These are phyloP conservation scores for Mormyrops boulengeri DNA, from an alignment of 2,797 vertebrate genomes.

Conservation along the genomic window DNA sequence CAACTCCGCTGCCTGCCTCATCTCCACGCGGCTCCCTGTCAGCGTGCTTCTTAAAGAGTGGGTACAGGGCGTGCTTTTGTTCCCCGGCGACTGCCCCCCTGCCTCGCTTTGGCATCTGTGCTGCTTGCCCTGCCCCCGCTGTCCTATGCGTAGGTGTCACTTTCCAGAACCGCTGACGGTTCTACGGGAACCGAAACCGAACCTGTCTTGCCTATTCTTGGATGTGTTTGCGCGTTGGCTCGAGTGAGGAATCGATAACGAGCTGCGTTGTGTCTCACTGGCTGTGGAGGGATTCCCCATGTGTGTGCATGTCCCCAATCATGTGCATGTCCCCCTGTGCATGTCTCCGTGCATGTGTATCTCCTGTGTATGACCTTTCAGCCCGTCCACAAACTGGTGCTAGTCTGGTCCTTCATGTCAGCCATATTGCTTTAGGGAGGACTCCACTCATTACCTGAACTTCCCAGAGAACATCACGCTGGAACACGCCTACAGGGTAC, in stretches of 20 bases:
- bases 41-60: constrained; percentile 33
- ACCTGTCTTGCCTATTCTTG: not conserved
- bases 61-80: not conserved
- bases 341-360: not conserved
- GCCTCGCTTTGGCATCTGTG: not conserved
- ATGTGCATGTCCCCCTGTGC: not conserved
- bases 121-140: not conserved
- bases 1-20: constrained; percentile 24
- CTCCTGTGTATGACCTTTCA: not conserved
- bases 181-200: not conserved
- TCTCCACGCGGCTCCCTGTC: constrained; percentile 26
- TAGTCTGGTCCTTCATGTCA: not conserved
- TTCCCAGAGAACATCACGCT: constrained; percentile 18
- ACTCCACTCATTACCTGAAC: constrained; percentile 22
- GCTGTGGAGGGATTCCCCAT: not conserved
- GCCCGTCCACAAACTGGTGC: not conserved
- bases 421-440: constrained; percentile 18
- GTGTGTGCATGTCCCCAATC: not conserved
- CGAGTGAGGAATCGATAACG: not conserved
- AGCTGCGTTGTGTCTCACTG: not conserved
- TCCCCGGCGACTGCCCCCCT: not conserved
- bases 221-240: not conserved
- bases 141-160: not conserved
- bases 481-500: constrained; percentile 19
- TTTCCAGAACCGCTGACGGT: not conserved